A percentile compares a stretch with the other conserved stretches of the same genome.
phyloP scores from a whole-genome alignment of 64 coral and sea anemone species.

The Pocillopora damicornis region DNA sequence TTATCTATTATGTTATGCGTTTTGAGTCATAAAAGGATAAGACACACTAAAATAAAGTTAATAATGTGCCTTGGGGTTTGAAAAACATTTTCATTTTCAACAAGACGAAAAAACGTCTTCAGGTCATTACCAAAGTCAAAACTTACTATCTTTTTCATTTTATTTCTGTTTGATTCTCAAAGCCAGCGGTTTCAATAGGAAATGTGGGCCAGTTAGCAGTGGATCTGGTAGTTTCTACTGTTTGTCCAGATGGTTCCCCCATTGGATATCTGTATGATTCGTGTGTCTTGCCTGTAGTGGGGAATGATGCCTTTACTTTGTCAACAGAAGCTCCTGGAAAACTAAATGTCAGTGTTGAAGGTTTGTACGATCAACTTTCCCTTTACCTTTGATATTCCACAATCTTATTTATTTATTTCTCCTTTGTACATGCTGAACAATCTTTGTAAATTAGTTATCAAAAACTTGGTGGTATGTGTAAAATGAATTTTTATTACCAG shows the following conservation, averaged over 20 bases:
- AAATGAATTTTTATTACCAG: too few relatives aligned
- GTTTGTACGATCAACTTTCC: slow-evolving; percentile 7
- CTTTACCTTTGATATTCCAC: not conserved
- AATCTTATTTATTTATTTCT: slow-evolving; percentile 1
- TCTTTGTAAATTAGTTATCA: too few relatives aligned
- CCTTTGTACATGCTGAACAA: not conserved
- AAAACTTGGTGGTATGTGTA: too few relatives aligned
- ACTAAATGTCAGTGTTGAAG: slow-evolving; percentile 84
- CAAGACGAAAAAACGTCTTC: too few relatives aligned
- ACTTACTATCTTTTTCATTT: not conserved
- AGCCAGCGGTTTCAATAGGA: slow-evolving; percentile 96
- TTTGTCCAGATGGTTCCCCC: slow-evolving; percentile 21
- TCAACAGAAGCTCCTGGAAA: slow-evolving; percentile 27
- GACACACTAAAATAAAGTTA: too few relatives aligned
- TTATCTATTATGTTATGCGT: too few relatives aligned
- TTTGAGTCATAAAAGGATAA: too few relatives aligned
- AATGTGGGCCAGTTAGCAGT: slow-evolving; percentile 95
- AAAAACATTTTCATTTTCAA: too few relatives aligned
- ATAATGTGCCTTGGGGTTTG: too few relatives aligned
- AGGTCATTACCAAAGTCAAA: not conserved
- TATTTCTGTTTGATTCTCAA: too few relatives aligned
- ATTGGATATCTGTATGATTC: slow-evolving; percentile 90
- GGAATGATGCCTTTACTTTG: slow-evolving; percentile 86
- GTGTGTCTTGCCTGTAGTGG: slow-evolving; percentile 74
- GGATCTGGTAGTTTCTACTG: slow-evolving; percentile 77